Conservation (phyloP, 2,113 vertebrate species). For the Cygnus buccinator region DNA sequence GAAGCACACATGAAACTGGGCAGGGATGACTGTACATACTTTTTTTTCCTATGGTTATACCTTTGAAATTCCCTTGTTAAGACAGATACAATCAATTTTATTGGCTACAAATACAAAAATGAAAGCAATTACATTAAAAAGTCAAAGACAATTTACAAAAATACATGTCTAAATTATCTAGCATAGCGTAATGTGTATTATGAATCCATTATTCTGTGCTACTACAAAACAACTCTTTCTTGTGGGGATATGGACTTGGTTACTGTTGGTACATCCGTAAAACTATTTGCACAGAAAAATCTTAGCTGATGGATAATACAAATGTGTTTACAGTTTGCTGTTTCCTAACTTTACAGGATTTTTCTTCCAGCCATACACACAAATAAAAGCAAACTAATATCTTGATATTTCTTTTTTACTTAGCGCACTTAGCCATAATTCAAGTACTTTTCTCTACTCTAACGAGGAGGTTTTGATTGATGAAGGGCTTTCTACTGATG, state of each 20-base stretch:
- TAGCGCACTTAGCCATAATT: background rate
- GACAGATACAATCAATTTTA: background rate
- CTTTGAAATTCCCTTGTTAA: background rate
- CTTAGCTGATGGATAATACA: background rate
- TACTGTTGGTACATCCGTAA: background rate
- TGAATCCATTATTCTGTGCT: background rate
- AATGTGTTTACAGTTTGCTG: constrained; percentile 12
- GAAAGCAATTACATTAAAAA: background rate
- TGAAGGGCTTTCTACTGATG: constrained; percentile 39
- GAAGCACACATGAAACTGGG: background rate
- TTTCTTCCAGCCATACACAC: background rate
- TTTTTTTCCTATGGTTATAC: background rate
- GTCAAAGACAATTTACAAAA: background rate
- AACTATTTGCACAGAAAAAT: background rate
- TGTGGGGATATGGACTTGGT: background rate
- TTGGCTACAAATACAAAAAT: background rate
- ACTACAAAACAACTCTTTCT: background rate
- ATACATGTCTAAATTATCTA: background rate
- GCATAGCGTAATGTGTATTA: background rate
- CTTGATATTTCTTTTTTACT: constrained; percentile 12
- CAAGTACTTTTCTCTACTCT: constrained; percentile 16
- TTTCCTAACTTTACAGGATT: background rate
- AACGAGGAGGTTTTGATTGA: constrained; percentile 53
- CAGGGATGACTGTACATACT: background rate
- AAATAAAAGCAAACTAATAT: background rate